phyloP scores from a whole-genome alignment of 2,888 invertebrate species.

The Sceliomorpha sp. region DNA sequence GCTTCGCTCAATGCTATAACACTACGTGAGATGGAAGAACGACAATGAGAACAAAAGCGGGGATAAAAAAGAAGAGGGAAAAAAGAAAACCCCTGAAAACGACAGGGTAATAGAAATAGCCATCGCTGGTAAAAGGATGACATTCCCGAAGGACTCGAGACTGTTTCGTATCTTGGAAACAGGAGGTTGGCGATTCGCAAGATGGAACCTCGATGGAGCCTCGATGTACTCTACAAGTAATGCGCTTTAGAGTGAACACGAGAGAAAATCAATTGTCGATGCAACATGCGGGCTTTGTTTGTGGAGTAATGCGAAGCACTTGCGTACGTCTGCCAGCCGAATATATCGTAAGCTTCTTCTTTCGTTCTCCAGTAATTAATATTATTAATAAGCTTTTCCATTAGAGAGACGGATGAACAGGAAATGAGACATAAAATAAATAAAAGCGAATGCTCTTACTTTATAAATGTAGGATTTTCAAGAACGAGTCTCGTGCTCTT shows the following conservation, averaged over 20 bases:
- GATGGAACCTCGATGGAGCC: slow-evolving; percentile 29
- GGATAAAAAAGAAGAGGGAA: slow-evolving; percentile 17
- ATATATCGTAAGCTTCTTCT: slow-evolving; percentile 6
- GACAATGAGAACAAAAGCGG: slow-evolving; percentile 37
- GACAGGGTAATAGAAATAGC: slow-evolving; percentile 50
- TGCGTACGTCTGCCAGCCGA: not conserved
- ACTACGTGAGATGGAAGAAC: slow-evolving; percentile 32
- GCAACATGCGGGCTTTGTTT: slow-evolving; percentile 14
- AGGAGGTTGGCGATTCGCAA: slow-evolving; percentile 36
- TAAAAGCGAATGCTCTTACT: too few species aligned
- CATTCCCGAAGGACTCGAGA: slow-evolving; percentile 43
- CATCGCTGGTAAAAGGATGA: slow-evolving; percentile 51
- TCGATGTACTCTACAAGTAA: slow-evolving; percentile 32
- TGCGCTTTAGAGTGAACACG: slow-evolving; percentile 30
- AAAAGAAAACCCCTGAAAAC: slow-evolving; percentile 36
- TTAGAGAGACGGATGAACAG: too few species aligned
- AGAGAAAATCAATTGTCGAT: slow-evolving; percentile 41
- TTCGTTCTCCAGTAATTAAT: not conserved
- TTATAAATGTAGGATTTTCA: too few species aligned
- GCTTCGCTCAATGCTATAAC: slow-evolving; percentile 32
- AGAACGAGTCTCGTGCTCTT: too few species aligned
- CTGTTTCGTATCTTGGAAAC: slow-evolving; percentile 44
- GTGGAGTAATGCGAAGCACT: slow-evolving; percentile 1
- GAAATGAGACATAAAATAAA: too few species aligned
- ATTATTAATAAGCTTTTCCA: slow-evolving; percentile 6